Conservation (phyloP, 2,888 invertebrate genomes). For the Leucophenga maculata region DNA sequence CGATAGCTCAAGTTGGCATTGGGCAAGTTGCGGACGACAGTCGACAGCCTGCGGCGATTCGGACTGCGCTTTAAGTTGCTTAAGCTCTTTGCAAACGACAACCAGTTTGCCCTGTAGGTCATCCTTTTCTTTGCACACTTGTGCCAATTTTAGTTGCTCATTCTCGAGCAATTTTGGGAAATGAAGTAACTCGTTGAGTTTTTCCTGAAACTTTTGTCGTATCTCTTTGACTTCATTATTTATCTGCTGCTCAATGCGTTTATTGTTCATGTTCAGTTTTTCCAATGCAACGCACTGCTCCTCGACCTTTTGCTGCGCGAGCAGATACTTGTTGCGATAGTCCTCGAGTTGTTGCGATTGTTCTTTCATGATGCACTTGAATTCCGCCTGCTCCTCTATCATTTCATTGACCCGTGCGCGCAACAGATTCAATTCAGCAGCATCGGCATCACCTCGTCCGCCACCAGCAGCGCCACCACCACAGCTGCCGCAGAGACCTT, state of each 20-base stretch:
- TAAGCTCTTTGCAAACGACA: slow-evolving; percentile 68
- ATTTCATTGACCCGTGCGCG: slow-evolving; percentile 64
- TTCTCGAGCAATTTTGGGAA: slow-evolving; percentile 70
- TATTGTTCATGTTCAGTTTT: slow-evolving; percentile 69
- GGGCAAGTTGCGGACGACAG: slow-evolving; percentile 56
- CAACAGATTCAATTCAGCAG: slow-evolving; percentile 60
- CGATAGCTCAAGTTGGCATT: slow-evolving; percentile 59
- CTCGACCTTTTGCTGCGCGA: slow-evolving; percentile 70
- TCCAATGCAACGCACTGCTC: slow-evolving; percentile 67
- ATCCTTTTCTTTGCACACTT: slow-evolving; percentile 66
- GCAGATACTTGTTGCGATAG: slow-evolving; percentile 69
- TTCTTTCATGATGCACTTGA: slow-evolving; percentile 70
- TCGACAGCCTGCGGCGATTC: slow-evolving; percentile 51
- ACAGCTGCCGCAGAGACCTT: slow-evolving; percentile 53
- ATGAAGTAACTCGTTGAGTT: slow-evolving; percentile 68
- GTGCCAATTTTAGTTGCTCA: slow-evolving; percentile 66
- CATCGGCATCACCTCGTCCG: slow-evolving; percentile 52
- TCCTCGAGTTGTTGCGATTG: slow-evolving; percentile 70
- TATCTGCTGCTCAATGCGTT: slow-evolving; percentile 70
- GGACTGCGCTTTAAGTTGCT: slow-evolving; percentile 53
- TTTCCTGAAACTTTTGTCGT: slow-evolving; percentile 70
- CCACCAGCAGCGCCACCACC: slow-evolving; percentile 22
- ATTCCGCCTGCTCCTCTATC: slow-evolving; percentile 69
- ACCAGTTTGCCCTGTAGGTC: slow-evolving; percentile 66
- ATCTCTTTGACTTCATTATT: slow-evolving; percentile 70